A percentile compares a stretch with the other conserved stretches of the same genome.
Conservation (phyloP, 2,113 vertebrate genomes). For the Entelurus aequoreus region DNA sequence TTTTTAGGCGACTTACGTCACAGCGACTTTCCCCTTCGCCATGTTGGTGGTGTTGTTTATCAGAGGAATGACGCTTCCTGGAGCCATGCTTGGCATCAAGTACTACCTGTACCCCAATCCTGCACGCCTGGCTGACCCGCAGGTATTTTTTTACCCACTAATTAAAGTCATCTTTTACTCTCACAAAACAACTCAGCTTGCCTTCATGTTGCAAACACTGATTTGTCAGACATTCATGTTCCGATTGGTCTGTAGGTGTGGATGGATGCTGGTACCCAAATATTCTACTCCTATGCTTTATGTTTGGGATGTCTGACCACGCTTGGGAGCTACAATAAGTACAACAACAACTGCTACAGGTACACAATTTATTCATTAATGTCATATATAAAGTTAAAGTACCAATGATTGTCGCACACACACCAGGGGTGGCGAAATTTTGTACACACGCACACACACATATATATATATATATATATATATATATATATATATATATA, state of each 20-base stretch:
- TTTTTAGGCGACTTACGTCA: slow-evolving; percentile 82
- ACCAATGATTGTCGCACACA: no score
- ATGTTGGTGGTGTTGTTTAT: slow-evolving; percentile 80
- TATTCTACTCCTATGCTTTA: slow-evolving; percentile 67
- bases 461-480: no score
- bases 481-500: no score
- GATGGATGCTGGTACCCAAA: slow-evolving; percentile 70
- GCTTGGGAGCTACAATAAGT: slow-evolving; percentile 67
- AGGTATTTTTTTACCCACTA: slow-evolving; percentile 62
- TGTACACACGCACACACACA: no score
- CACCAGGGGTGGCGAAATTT: no score
- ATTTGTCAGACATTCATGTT: neutral
- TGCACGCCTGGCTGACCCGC: slow-evolving; percentile 77
- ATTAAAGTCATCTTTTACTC: neutral
- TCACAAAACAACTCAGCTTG: neutral
- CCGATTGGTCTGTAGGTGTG: slow-evolving; percentile 51
- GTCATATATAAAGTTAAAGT: no score
- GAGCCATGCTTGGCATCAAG: slow-evolving; percentile 77
- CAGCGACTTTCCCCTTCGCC: slow-evolving; percentile 84
- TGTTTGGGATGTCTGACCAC: slow-evolving; percentile 61
- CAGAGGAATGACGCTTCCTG: slow-evolving; percentile 80
- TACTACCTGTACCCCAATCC: slow-evolving; percentile 84
- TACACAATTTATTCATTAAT: slow-evolving; percentile 1
- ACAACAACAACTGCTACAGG: slow-evolving; percentile 68
- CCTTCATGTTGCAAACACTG: neutral